These are phyloP conservation scores for Ctenoplectra terminalis DNA, from an alignment of 1,140 invertebrate species.

Conservation along the genomic window DNA sequence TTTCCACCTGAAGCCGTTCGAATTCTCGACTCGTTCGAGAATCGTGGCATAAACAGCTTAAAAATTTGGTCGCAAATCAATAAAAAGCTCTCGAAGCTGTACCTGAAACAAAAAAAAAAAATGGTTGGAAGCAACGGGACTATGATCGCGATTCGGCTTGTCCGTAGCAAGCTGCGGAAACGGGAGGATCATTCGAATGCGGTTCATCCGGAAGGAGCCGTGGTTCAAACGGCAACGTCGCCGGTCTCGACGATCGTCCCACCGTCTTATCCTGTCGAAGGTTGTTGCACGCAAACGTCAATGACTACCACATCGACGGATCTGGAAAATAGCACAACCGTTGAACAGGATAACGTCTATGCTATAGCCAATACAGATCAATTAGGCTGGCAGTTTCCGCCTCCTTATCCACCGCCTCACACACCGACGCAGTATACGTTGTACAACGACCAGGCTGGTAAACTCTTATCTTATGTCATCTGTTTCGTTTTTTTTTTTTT, in stretches of 20 bases:
- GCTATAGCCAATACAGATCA: constrained; percentile 82
- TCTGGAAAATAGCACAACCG: constrained; percentile 53
- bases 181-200: constrained; percentile 88
- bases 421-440: constrained; percentile 88
- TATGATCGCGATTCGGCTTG: constrained; percentile 92
- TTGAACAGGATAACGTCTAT: constrained; percentile 75
- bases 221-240: constrained; percentile 84
- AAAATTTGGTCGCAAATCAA: constrained; percentile 73
- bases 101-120: constrained; percentile 79
- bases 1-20: constrained; percentile 41
- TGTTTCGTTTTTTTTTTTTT: background rate
- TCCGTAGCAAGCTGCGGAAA: constrained; percentile 93
- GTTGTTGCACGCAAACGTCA: constrained; percentile 64
- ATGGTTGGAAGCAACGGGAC: constrained; percentile 92
- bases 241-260: constrained; percentile 57
- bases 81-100: constrained; percentile 77
- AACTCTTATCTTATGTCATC: background rate
- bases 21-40: constrained; percentile 69
- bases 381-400: constrained; percentile 91
- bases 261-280: constrained; percentile 62
- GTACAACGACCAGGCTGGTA: constrained; percentile 90
- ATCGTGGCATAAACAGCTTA: constrained; percentile 60
- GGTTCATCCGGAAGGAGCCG: constrained; percentile 85
- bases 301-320: constrained; percentile 66
- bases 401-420: constrained; percentile 83